These are phyloP conservation scores for Drosophila paracracens DNA, from an alignment of 2,888 invertebrate genomes.

Conservation along the genomic window DNA sequence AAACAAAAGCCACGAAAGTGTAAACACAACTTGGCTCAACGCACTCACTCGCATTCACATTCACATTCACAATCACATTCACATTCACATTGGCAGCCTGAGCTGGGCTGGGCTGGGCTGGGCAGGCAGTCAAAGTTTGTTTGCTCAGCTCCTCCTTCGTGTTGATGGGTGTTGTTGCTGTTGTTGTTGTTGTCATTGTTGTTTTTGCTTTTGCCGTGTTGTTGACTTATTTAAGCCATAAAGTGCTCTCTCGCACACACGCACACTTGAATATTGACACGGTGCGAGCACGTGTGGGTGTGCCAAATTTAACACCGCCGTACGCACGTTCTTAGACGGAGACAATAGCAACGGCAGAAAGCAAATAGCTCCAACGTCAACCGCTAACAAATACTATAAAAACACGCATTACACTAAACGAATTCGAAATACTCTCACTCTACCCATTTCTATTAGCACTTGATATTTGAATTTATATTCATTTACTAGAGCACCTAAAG, in stretches of 20 bases:
- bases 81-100: slow-evolving; percentile 20
- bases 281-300: slow-evolving; percentile 62
- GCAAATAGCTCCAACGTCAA: slow-evolving; percentile 43
- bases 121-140: slow-evolving; percentile 54
- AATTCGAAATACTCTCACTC: slow-evolving; percentile 26
- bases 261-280: slow-evolving; percentile 66
- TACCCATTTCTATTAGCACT: background rate
- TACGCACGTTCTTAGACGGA: slow-evolving; percentile 65
- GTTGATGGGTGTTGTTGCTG: slow-evolving; percentile 20
- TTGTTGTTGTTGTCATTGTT: slow-evolving; percentile 20
- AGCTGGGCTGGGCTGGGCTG: background rate
- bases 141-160: slow-evolving; percentile 37
- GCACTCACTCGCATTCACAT: slow-evolving; percentile 19
- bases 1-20: slow-evolving; percentile 82
- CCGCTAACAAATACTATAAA: slow-evolving; percentile 40
- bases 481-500: background rate
- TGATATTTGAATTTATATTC: background rate
- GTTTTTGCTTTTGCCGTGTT: slow-evolving; percentile 57
- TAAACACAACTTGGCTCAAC: slow-evolving; percentile 77
- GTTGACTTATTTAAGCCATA: slow-evolving; percentile 81
- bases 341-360: slow-evolving; percentile 46
- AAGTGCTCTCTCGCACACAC: slow-evolving; percentile 67
- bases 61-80: background rate
- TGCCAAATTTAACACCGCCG: slow-evolving; percentile 80
- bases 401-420: slow-evolving; percentile 20